Base-by-base conservation (phyloP, 64 coral and sea anemone genomes). In the Catalaphyllia jardinei region DNA sequence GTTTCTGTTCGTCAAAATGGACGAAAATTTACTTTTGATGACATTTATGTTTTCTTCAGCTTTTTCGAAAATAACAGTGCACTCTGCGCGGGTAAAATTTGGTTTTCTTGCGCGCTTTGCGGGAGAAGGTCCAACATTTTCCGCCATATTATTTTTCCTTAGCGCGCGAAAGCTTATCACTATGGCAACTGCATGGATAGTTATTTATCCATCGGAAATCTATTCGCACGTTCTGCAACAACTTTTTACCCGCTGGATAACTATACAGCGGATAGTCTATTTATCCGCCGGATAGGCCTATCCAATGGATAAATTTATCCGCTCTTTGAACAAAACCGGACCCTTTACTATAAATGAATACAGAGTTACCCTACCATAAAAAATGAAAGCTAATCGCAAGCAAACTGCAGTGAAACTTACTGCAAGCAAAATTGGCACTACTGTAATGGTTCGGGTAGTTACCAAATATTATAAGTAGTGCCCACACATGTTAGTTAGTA, bases 291-390 rank as follows among this genome's bases (percentile, higher is more conserved):
- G 33, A 35, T 35, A 35, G 52, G 52, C 52, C 13, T 54, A 54
- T 54, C 19, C 86, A 74, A 39, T 71, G 71, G 29, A 74, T 87
- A 87, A 54, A 74, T 50, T 87, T 74, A 87, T 87, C 71, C 13
- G 50, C 42, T 25, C 54, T 87, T 75, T 87, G 86, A 87, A 87
- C 86, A 87, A 87, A 87, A 87, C 46, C 69, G 49, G 86, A 22
- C 64, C 86, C 86, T 35, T n/a, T n/a, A n/a, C n/a, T n/a, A n/a
- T n/a, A n/a, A n/a, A n/a, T n/a, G n/a, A n/a, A n/a, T n/a, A n/a
- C n/a, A n/a, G n/a, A n/a, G n/a, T n/a, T n/a, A n/a, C n/a, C n/a
- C n/a, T n/a, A n/a, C n/a, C n/a, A n/a, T n/a, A n/a, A n/a, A n/a
- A n/a, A n/a, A n/a, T n/a, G n/a, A n/a, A n/a, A n/a, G n/a, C n/a